Evolutionary conservation across 2,888 invertebrate genomes (phyloP).

Genomic region (Lithophane leautieri): DNA sequence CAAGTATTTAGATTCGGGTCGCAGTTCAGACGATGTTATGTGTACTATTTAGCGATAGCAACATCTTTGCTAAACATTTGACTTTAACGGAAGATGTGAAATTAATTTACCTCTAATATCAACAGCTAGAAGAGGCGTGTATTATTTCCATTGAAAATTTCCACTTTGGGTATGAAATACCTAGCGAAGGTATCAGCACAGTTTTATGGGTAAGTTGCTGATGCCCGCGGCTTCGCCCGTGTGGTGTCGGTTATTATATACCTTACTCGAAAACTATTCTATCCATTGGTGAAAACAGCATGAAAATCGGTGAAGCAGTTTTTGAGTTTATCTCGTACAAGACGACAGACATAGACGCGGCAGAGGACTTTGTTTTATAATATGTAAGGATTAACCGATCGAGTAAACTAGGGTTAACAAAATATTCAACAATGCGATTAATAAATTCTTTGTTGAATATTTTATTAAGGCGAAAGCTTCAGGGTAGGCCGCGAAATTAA

Average conservation of each 20-base stretch:
- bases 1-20: constrained; percentile 40
- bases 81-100: constrained; percentile 6
- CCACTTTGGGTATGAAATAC: neutral
- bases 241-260: no score
- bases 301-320: no score
- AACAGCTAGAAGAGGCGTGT: neutral
- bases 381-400: neutral
- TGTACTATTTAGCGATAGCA: constrained; percentile 21
- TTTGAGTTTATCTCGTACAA: no score
- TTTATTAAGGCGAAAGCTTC: no score
- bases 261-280: no score
- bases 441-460: neutral
- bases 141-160: neutral
- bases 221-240: no score
- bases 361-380: no score
- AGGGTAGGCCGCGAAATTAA: no score
- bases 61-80: constrained; percentile 29
- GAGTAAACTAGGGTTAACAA: neutral
- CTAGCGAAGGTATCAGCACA: neutral
- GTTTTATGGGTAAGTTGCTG: no score
- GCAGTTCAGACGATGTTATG: constrained; percentile 29
- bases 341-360: no score
- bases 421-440: neutral
- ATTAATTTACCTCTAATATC: constrained; percentile 2
- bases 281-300: no score